Percentiles rank a stretch among this genome's conserved stretches.
These are phyloP conservation scores for Drosophila kanapiae DNA, from an alignment of 1,140 invertebrate genomes.

Conservation along the genomic window DNA sequence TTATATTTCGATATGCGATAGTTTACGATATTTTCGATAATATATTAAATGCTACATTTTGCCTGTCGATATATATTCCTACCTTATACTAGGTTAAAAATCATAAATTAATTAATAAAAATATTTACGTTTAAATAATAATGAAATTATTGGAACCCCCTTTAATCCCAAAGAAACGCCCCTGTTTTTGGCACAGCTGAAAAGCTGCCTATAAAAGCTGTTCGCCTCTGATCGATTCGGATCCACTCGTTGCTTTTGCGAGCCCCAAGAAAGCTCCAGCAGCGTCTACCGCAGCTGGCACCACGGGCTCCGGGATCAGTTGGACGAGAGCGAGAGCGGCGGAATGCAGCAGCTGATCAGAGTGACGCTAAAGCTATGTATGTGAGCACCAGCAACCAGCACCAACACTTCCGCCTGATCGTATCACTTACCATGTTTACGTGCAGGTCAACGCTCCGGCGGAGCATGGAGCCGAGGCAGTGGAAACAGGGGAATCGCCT, in stretches of 20 bases:
- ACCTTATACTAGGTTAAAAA: too few relatives aligned
- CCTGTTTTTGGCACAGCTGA: not conserved
- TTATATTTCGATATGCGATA: too few relatives aligned
- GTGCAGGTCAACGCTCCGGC: constrained; percentile 56
- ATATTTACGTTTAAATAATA: not conserved
- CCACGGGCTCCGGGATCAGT: constrained; percentile 11
- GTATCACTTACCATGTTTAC: not conserved
- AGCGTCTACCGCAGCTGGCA: constrained; percentile 14
- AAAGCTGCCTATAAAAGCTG: constrained; percentile 44
- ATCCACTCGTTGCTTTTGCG: constrained; percentile 5
- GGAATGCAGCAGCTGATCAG: constrained; percentile 59
- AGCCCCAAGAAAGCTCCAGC: constrained; percentile 15
- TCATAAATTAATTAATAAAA: too few relatives aligned
- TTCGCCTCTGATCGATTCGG: constrained; percentile 7
- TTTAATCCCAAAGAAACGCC: not conserved
- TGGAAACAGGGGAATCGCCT: constrained; percentile 86
- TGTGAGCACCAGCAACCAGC: not conserved
- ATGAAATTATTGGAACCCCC: not conserved
- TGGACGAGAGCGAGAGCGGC: constrained; percentile 10
- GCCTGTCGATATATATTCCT: too few relatives aligned
- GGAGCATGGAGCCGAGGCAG: not conserved
- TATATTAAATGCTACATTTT: too few relatives aligned
- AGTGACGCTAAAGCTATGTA: constrained; percentile 43
- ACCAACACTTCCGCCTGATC: not conserved
- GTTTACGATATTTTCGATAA: too few relatives aligned